These are phyloP conservation scores for Porites lobata DNA, from an alignment of 92 coral and sea anemone genomes.

Conservation along the genomic window DNA sequence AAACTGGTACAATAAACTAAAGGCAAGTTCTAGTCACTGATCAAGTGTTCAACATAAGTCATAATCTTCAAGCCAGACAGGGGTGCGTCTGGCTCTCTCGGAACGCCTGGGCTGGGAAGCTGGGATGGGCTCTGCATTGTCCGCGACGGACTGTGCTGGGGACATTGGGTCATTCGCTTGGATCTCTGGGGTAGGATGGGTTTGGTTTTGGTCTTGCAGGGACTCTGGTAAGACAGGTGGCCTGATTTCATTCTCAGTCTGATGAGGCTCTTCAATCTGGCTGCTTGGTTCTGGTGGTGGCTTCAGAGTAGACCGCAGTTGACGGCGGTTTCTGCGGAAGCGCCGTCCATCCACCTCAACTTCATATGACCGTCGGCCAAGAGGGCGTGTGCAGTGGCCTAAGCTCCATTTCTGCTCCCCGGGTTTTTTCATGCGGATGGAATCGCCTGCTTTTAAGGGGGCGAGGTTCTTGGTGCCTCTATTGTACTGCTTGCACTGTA, in stretches of 20 bases:
- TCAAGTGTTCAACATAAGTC: constrained; percentile 54
- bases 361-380: constrained; percentile 61
- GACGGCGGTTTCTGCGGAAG: constrained; percentile 61
- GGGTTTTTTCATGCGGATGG: constrained; percentile 50
- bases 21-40: background rate
- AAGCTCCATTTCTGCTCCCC: constrained; percentile 55
- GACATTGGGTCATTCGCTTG: background rate
- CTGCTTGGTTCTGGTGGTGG: constrained; percentile 36
- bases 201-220: background rate
- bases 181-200: background rate
- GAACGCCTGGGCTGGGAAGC: constrained; percentile 56
- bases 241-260: background rate
- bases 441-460: constrained; percentile 44
- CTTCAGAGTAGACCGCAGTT: constrained; percentile 53
- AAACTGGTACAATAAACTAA: background rate
- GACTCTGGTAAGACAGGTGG: background rate
- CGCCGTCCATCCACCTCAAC: constrained; percentile 51
- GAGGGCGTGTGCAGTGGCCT: too few relatives aligned
- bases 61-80: constrained; percentile 56
- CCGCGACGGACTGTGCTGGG: constrained; percentile 15
- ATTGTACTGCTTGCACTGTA: constrained; percentile 55
- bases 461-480: constrained; percentile 44
- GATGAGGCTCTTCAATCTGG: constrained; percentile 41
- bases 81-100: constrained; percentile 46
- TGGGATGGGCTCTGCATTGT: constrained; percentile 45